A percentile compares a stretch with the other conserved stretches of the same genome.
Evolutionary conservation across 2,888 invertebrate genomes (phyloP).

Genomic region (Dugesia japonica): DNA sequence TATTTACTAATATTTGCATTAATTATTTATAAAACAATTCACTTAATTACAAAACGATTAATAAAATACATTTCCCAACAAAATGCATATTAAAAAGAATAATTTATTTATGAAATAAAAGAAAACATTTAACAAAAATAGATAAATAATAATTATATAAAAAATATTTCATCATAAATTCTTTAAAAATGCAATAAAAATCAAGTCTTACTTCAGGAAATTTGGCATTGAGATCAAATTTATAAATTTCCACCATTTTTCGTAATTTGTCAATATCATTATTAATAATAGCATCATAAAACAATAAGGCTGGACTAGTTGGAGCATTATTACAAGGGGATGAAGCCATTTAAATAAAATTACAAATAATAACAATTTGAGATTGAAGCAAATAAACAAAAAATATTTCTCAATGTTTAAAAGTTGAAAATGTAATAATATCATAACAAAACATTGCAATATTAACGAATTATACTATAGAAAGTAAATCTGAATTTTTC

Average conservation of each 20-base stretch:
- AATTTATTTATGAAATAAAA: too few species aligned
- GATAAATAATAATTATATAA: not conserved
- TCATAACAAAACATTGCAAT: not conserved
- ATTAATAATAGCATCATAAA: constrained; percentile 47
- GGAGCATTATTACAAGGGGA: constrained; percentile 3
- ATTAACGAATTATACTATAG: not conserved
- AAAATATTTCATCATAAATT: not conserved
- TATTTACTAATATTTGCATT: not conserved
- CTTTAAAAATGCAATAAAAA: too few species aligned
- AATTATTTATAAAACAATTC: too few species aligned
- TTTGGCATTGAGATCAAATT: constrained; percentile 45
- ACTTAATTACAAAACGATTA: too few species aligned
- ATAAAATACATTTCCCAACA: too few species aligned
- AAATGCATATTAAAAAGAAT: too few species aligned
- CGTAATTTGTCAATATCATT: constrained; percentile 44
- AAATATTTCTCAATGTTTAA: not conserved
- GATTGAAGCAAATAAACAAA: not conserved
- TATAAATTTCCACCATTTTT: constrained; percentile 44
- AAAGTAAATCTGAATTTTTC: not conserved
- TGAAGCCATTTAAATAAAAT: constrained; percentile 2
- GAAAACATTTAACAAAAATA: too few species aligned
- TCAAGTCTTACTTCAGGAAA: constrained; percentile 41
- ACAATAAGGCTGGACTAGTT: constrained; percentile 40
- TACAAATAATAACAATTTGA: not conserved
- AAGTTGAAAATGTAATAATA: not conserved